These are phyloP conservation scores for Characodon lateralis DNA, from an alignment of 2,797 vertebrate species.

Conservation along the genomic window DNA sequence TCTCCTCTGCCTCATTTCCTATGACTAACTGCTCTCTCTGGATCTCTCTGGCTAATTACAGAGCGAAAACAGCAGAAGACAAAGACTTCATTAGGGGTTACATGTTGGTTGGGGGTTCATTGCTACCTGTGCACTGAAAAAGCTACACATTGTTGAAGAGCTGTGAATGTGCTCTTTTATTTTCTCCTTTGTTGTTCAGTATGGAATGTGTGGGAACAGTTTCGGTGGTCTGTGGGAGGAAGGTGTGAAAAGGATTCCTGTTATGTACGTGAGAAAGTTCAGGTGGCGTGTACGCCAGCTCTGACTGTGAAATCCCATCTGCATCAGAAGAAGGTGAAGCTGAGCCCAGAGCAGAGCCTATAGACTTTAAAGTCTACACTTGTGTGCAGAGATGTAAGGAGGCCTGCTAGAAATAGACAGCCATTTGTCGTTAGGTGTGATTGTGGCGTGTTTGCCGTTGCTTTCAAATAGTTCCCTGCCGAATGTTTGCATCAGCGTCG, in stretches of 20 bases:
- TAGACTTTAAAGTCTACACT: constrained; percentile 13
- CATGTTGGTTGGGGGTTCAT: constrained; percentile 52
- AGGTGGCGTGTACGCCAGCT: constrained; percentile 56
- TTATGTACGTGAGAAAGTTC: constrained; percentile 64
- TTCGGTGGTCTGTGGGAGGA: constrained; percentile 72
- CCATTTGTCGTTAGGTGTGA: not conserved
- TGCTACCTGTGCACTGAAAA: constrained; percentile 32
- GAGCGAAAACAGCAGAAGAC: constrained; percentile 33
- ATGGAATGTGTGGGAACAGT: constrained; percentile 55
- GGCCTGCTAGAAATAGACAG: constrained; percentile 18
- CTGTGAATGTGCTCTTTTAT: constrained; percentile 11
- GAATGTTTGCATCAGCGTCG: not conserved
- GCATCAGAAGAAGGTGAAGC: constrained; percentile 59
- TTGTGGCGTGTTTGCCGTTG: not conserved
- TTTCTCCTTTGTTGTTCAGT: constrained; percentile 34
- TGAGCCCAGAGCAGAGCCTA: constrained; percentile 25
- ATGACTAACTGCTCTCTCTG: constrained; percentile 21
- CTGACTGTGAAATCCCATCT: constrained; percentile 67
- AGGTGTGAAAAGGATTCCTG: constrained; percentile 66
- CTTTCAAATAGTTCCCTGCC: not conserved
- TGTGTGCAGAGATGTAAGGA: constrained; percentile 19
- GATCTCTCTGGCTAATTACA: constrained; percentile 46
- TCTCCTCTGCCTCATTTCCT: constrained; percentile 45
- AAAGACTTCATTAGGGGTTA: constrained; percentile 49
- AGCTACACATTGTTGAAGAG: constrained; percentile 17